Evolutionary conservation across 2,888 invertebrate genomes (phyloP), one percentile per base, ranked within the genome.

Genomic region (Ephialtes manifestator): DNA sequence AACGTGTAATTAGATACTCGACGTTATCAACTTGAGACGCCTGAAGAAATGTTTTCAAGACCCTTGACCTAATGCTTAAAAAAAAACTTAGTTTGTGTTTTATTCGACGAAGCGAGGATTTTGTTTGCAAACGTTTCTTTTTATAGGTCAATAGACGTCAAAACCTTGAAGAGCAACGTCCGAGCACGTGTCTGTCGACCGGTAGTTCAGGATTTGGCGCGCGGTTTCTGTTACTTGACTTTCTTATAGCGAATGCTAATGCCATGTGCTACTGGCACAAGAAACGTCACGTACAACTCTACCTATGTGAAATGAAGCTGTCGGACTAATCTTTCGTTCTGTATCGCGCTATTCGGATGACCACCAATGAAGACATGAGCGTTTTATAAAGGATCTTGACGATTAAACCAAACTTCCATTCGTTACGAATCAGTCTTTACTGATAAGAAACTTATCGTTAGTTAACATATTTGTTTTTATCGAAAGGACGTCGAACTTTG

Each of bases 151-250:
- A 53, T 35, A 67, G 74, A 51, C 43, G 63, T 75, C 24, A 79
- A 68, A 70, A 70, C 55, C 70, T 75, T 79, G 79, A 63, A 53
- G 79, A 77, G 67, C 77, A 79, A 48, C 48, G 88, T 91, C 91
- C 91, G 92, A 92, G 91, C 91, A 89, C 90, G 85, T 68, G 85
- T 74, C 60, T 43, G 68, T 11, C 35, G 80, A 65, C 46, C 48
- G n/a, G 28, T 39, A 65, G 65, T 55, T 58, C 67, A 74, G 85
- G 83, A 67, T 65, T 63, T 75, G 82, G 72, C 60, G 75, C 74
- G 65, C 8, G 24, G 31, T 18, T 15, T 74, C 74, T 24, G 60
- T 10, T 63, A 63, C 63, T 28, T 31, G 10, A 48, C 46, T 63
- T 63, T 63, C 46, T 60, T 63, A 51, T 20, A 51, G 7, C 46